Percentiles rank a stretch among this genome's conserved stretches.
phyloP scores from a whole-genome alignment of 2,797 vertebrate species.

The Gymnothorax javanicus region DNA sequence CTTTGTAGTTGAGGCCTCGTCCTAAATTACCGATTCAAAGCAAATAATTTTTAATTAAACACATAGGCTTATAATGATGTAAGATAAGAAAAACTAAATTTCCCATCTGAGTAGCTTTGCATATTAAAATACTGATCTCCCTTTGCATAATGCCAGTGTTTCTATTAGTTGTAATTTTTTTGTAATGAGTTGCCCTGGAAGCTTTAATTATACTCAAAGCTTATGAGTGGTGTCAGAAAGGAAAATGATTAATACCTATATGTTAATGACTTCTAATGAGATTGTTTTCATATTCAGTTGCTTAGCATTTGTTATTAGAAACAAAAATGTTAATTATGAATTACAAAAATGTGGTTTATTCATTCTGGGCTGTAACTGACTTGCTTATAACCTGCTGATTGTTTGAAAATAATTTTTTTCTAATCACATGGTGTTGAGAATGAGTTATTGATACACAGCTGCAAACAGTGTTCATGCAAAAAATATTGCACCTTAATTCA shows the following conservation, averaged over 20 bases:
- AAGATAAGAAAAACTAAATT: neutral
- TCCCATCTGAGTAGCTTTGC: neutral
- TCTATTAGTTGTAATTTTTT: neutral
- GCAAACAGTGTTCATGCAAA: neutral
- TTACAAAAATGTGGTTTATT: neutral
- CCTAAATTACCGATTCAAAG: neutral
- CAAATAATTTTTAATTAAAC: neutral
- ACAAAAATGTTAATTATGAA: neutral
- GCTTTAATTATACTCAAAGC: neutral
- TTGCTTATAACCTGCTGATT: neutral
- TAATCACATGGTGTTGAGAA: neutral
- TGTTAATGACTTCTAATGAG: neutral
- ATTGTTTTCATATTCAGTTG: neutral
- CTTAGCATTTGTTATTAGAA: neutral
- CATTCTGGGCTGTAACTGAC: neutral
- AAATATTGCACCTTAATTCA: neutral
- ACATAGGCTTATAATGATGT: neutral
- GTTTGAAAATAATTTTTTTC: neutral
- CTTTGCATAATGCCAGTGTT: neutral
- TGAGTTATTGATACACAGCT: neutral
- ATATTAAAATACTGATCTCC: neutral
- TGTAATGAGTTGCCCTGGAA: neutral
- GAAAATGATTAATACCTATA: constrained; percentile 1
- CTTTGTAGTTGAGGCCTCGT: neutral
- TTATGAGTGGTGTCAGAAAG: neutral